Percentiles rank a stretch among this genome's conserved stretches.
Conservation (phyloP, 2,888 invertebrate genomes). For the Thera britannica region DNA sequence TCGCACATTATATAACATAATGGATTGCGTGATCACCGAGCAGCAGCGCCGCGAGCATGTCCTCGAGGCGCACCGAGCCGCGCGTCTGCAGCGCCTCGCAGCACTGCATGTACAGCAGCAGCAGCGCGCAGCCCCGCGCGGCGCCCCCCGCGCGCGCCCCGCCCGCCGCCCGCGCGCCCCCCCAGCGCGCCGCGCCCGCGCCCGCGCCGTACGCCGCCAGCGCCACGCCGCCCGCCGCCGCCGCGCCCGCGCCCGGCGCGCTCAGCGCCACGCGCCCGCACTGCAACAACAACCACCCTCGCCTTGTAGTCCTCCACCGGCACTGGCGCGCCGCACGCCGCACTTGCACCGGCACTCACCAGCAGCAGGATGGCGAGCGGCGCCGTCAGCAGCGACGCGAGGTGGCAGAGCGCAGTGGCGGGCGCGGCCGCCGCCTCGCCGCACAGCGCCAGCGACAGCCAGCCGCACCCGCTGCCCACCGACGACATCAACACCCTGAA, state of each 20-base stretch:
- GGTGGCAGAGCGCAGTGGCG: conserved; percentile 50
- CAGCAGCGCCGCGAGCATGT: conserved; percentile 45
- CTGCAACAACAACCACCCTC: conserved; percentile 42
- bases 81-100: conserved; percentile 60
- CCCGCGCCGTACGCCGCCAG: conserved; percentile 1
- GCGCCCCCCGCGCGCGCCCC: conserved; percentile 47
- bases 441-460: conserved; percentile 66
- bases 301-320: conserved; percentile 45
- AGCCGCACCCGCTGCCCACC: conserved; percentile 64
- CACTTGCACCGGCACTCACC: conserved; percentile 52
- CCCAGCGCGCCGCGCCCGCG: conserved; percentile 44
- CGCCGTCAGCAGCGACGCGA: conserved; percentile 54
- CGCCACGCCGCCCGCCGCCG: not conserved
- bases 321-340: conserved; percentile 56
- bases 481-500: conserved; percentile 62
- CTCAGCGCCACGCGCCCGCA: conserved; percentile 55
- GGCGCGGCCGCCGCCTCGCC: conserved; percentile 42
- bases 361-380: conserved; percentile 58
- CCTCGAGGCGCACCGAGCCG: conserved; percentile 52
- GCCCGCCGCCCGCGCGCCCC: conserved; percentile 47
- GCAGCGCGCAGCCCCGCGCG: conserved; percentile 52
- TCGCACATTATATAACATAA: not conserved
- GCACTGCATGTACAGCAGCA: conserved; percentile 65
- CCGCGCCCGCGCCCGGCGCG: conserved; percentile 50
- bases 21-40: conserved; percentile 42